phyloP scores from a whole-genome alignment of 2,797 vertebrate genomes.

The Eurystomus glaucurus region DNA sequence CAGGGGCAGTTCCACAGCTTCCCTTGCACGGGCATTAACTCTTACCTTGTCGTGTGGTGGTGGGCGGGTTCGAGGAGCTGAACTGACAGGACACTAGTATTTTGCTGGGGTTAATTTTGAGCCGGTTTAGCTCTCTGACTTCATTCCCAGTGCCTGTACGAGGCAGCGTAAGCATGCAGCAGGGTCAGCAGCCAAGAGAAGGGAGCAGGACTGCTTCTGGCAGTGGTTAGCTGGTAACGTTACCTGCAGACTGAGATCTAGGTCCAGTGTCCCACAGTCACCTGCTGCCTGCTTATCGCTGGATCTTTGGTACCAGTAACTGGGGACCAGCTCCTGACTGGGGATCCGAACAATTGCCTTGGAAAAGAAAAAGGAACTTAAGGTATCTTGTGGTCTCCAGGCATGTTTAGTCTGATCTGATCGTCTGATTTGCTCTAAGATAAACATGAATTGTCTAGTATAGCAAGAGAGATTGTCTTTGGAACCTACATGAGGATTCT shows the following conservation, averaged over 20 bases:
- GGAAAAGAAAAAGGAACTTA: not conserved
- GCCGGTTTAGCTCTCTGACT: not conserved
- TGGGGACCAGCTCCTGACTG: not conserved
- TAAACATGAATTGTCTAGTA: not conserved
- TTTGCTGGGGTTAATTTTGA: not conserved
- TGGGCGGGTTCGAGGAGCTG: not conserved
- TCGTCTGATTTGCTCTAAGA: not conserved
- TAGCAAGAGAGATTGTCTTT: not conserved
- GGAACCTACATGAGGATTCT: not conserved
- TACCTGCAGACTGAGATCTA: not conserved
- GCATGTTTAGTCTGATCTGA: not conserved
- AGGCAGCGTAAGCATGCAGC: not conserved
- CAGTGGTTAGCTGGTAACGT: not conserved
- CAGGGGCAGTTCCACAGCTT: not conserved
- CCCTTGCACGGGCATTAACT: not conserved
- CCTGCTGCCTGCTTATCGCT: not conserved
- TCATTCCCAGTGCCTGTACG: not conserved
- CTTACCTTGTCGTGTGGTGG: not conserved
- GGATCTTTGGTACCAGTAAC: not conserved
- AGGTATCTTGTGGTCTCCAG: not conserved
- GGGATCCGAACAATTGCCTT: not conserved
- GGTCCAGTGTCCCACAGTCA: not conserved
- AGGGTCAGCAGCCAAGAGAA: not conserved
- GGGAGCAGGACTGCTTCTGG: not conserved
- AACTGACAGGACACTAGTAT: not conserved